These are phyloP conservation scores for Myotis planiceps DNA, from an alignment of 2,797 vertebrate species.

Conservation along the genomic window DNA sequence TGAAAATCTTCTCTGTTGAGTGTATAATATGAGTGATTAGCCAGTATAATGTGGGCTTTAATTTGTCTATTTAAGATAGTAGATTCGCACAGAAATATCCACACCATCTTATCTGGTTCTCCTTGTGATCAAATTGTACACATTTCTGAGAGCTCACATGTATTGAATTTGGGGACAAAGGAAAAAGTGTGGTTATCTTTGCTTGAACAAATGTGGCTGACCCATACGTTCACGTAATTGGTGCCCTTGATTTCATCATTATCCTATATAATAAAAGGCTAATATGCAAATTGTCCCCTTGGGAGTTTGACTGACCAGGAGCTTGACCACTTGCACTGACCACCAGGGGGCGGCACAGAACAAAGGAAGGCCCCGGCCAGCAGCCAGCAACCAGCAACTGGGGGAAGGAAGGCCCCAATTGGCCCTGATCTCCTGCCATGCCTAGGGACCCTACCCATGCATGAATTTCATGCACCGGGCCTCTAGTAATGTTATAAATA, in stretches of 20 bases:
- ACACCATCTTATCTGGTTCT: not conserved
- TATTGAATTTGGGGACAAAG: not conserved
- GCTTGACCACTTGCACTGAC: no score
- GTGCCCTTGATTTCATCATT: not conserved
- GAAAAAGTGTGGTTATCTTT: not conserved
- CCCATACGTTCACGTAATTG: not conserved
- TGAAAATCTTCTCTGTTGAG: slow-evolving; percentile 12
- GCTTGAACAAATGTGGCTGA: not conserved
- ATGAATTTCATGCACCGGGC: no score
- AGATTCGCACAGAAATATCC: slow-evolving; percentile 23
- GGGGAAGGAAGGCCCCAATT: no score
- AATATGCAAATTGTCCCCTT: no score
- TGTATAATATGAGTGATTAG: slow-evolving; percentile 40
- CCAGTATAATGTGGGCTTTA: not conserved
- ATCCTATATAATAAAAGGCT: no score
- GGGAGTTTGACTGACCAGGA: fast-evolving
- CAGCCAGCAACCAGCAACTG: fast-evolving
- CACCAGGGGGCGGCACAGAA: no score
- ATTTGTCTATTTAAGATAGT: not conserved
- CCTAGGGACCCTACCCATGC: no score
- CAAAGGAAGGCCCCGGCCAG: no score
- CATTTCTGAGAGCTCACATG: not conserved
- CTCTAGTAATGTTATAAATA: not conserved
- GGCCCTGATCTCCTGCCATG: no score
- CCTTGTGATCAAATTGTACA: slow-evolving; percentile 33